Evolutionary conservation across 2,113 vertebrate genomes (phyloP).

Genomic region (Lampris megalopsis): DNA sequence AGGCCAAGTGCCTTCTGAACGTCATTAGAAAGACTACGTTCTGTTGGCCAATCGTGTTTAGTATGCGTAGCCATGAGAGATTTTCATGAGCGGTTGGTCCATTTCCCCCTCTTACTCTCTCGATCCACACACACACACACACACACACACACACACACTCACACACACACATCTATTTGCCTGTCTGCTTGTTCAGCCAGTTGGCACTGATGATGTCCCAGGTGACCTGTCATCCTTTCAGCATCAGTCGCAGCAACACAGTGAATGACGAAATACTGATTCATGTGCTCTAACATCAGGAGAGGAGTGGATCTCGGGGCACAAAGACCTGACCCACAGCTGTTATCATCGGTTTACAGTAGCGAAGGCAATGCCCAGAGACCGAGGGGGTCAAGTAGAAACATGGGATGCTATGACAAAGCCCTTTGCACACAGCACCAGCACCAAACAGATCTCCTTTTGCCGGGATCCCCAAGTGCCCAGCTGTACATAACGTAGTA

Average conservation of each 20-base stretch:
- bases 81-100: constrained; percentile 31
- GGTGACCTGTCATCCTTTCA: constrained; percentile 41
- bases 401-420: constrained; percentile 15
- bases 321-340: constrained; percentile 32
- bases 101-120: constrained; percentile 5
- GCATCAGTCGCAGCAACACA: background rate
- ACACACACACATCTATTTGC: constrained; percentile 23
- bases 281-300: constrained; percentile 35
- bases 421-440: constrained; percentile 8
- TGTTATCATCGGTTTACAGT: constrained; percentile 16
- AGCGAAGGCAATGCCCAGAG: constrained; percentile 14
- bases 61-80: constrained; percentile 42
- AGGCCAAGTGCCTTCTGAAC: constrained; percentile 9
- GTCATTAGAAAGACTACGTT: constrained; percentile 41
- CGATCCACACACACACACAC: background rate
- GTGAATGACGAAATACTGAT: constrained; percentile 34
- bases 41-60: constrained; percentile 45
- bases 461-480: background rate
- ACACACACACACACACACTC: background rate
- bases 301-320: constrained; percentile 37
- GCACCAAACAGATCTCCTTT: constrained; percentile 26
- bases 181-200: constrained; percentile 64
- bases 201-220: constrained; percentile 57
- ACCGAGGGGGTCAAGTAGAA: constrained; percentile 43
- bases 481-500: constrained; percentile 23